A percentile compares a stretch with the other conserved stretches of the same genome.
phyloP scores from a whole-genome alignment of 2,797 vertebrate genomes.

The Monodelphis domestica region DNA sequence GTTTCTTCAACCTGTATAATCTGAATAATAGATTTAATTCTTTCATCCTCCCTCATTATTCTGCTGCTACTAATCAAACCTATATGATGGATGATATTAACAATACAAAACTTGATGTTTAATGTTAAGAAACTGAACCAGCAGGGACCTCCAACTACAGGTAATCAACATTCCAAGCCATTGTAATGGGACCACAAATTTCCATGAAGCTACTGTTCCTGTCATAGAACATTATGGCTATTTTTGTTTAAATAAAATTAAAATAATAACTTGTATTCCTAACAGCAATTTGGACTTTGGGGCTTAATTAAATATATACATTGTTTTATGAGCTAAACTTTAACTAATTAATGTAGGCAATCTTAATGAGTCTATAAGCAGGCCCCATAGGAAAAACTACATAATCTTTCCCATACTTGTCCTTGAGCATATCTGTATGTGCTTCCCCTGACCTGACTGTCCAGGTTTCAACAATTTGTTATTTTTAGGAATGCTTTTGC shows the following conservation, averaged over 20 bases:
- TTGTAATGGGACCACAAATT: background rate
- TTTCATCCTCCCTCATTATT: slow-evolving; percentile 43
- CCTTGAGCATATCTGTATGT: slow-evolving; percentile 33
- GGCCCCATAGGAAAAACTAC: background rate
- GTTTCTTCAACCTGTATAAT: slow-evolving; percentile 50
- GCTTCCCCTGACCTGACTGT: slow-evolving; percentile 28
- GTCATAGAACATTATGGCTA: background rate
- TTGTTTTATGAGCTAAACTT: slow-evolving; percentile 35
- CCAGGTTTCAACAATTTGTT: slow-evolving; percentile 56
- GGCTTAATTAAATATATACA: slow-evolving; percentile 30
- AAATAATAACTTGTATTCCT: slow-evolving; percentile 54
- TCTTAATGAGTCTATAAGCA: slow-evolving; percentile 41
- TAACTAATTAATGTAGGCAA: slow-evolving; percentile 44
- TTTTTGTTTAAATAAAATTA: slow-evolving; percentile 45
- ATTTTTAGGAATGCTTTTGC: slow-evolving; percentile 39
- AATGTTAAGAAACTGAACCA: slow-evolving; percentile 2
- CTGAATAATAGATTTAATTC: slow-evolving; percentile 48
- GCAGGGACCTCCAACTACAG: slow-evolving; percentile 29
- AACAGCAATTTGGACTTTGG: slow-evolving; percentile 21
- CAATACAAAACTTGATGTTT: slow-evolving; percentile 15
- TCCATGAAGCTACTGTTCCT: background rate
- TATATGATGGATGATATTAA: slow-evolving; percentile 33
- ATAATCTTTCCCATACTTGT: slow-evolving; percentile 17
- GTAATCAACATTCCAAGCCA: slow-evolving; percentile 37
- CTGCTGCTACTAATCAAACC: slow-evolving; percentile 2